Evolutionary conservation across 1,140 invertebrate genomes (phyloP), one percentile per base, ranked within the genome.

Genomic region (Drosophila lowei): DNA sequence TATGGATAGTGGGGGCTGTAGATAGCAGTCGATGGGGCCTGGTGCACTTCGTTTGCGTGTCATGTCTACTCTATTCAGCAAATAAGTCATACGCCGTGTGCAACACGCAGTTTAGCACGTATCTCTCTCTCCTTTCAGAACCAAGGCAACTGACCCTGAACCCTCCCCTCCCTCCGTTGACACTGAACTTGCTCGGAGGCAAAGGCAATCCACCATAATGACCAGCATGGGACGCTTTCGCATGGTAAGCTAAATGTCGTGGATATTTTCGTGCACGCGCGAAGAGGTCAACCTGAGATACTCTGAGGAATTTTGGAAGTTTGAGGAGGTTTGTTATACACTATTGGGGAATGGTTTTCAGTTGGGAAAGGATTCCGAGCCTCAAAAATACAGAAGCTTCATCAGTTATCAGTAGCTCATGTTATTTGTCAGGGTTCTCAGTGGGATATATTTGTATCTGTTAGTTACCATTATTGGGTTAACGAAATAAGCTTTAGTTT

Each of bases 31-130:
- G 47, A 50, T 57, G 60, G 38, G 21, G 54, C 49, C 71, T 55
- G 71, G 49, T 72, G 70, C 66, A 68, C 6, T 68, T 64, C 43
- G 56, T 25, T 47, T 25, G 67, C 58, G 70, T 63, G 55, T 59
- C 55, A 5, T 25, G 30, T 62, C 34, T 18, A 18, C 18, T 38
- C 34, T 38, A 53, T 44, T 15, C 34, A 30, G 44, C 34, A 68
- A 44, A 70, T 85, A 88, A 81, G 81, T 75, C 81, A 85, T 78
- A 81, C 78, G 81, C 78, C 70, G 62, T 79, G 83, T 85, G 78
- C 55, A 61, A 56, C 73, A 85, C 83, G 83, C 73, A 64, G 18
- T 38, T 44, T 61, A 72, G 50, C 63, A n/a, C 54, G 64, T 49
- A 68, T 30, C n/a, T 23, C 1, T 11, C 42, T 18, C 23, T 59